Base-by-base conservation (phyloP, 23 tunicate species). In the Diplosoma virens region DNA sequence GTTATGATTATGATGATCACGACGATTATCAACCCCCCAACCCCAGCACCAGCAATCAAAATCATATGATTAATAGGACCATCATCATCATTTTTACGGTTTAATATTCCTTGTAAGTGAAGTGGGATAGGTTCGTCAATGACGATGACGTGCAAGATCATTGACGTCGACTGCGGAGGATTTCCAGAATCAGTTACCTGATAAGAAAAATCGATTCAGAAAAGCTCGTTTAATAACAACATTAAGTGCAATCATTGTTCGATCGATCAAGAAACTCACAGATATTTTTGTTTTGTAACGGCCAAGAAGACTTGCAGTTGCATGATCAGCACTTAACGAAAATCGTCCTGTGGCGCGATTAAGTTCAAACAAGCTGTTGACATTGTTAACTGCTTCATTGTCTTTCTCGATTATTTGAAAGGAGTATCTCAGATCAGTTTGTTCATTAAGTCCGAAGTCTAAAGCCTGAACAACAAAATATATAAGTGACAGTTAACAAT, bases 401-500 rank as follows among this genome's bases (percentile, higher is more conserved):
- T 67, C 47, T n/a, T 50, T 67, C 41, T 79, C 35, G 28, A 65
- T 4, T 1, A 79, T n/a, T 31, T 31, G 47, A 33, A 37, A 79
- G 7, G 84, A 79, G 29, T 79, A 79, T 11, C 47, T 28, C 21
- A 79, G 17, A 16, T 67, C 31, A 4, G 76, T 67, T 37, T 31
- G 9, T 32, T 48, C 65, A 67, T 67, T 76, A 27, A 47, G 54
- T 25, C 71, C 84, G 20, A 79, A 79, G 31, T 79, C 84, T 20
- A 79, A 46, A 25, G 84, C 84, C 84, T 79, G 45, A 5, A 27
- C n/a, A n/a, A n/a, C n/a, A n/a, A n/a, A n/a, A n/a, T n/a, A n/a
- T n/a, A n/a, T n/a, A n/a, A n/a, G n/a, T n/a, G n/a, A n/a, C n/a
- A n/a, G n/a, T n/a, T n/a, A n/a, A n/a, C n/a, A n/a, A n/a, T n/a